Percentiles rank a stretch among this genome's conserved stretches.
Conservation (phyloP, 2,797 vertebrate species). For the Limosa lapponica region DNA sequence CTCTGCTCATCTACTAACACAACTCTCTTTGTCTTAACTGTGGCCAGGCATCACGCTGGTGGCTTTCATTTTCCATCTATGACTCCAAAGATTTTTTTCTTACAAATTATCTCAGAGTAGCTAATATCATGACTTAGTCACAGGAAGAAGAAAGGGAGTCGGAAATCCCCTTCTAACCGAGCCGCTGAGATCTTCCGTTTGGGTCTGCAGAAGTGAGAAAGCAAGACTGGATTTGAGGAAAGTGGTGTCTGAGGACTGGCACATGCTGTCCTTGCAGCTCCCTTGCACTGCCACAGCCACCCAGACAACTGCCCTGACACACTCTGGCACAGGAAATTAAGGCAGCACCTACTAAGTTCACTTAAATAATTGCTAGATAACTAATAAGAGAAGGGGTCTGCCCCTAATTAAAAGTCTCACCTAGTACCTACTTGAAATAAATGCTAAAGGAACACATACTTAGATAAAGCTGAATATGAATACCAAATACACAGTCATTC, state of each 20-base stretch:
- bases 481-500: neutral
- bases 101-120: neutral
- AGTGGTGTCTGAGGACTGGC: neutral
- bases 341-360: neutral
- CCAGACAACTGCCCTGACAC: fast-evolving
- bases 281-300: neutral
- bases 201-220: neutral
- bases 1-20: neutral
- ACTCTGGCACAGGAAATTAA: neutral
- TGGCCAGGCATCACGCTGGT: neutral
- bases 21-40: neutral
- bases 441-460: neutral
- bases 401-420: neutral
- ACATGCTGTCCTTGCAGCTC: neutral
- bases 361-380: neutral
- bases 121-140: neutral
- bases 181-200: neutral
- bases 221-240: neutral
- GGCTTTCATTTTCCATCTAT: neutral
- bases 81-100: neutral
- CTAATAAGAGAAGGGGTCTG: neutral
- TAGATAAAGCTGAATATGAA: neutral
- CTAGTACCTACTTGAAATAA: neutral
- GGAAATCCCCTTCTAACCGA: neutral
- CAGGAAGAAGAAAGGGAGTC: neutral